Evolutionary conservation across 2,797 vertebrate species (phyloP).

Genomic region (Smutsia gigantea): DNA sequence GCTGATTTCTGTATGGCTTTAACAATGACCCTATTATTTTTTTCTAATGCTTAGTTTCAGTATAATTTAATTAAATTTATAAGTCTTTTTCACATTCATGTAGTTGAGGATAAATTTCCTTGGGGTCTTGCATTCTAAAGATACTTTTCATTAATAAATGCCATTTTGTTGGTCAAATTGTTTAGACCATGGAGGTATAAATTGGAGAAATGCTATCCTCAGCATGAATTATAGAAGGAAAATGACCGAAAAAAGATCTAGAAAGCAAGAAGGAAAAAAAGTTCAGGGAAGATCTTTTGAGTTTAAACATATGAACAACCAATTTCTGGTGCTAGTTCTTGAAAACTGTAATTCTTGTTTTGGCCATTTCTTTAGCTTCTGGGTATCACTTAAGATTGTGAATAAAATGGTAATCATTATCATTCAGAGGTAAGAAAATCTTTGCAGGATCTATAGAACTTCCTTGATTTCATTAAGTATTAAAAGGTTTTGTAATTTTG

Average conservation of each 20-base stretch:
- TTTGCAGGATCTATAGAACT: constrained; percentile 33
- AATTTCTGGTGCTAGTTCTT: constrained; percentile 1
- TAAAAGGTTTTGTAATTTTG: constrained; percentile 59
- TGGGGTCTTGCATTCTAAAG: not conserved
- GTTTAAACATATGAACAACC: not conserved
- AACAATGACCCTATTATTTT: not conserved
- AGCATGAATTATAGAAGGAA: not conserved
- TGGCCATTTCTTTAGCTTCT: constrained; percentile 16
- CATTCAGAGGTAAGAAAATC: constrained; percentile 34
- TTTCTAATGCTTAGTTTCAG: not conserved
- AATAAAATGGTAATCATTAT: constrained; percentile 55
- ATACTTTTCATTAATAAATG: not conserved
- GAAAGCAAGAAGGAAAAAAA: not conserved
- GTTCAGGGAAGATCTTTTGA: not conserved
- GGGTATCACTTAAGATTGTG: not conserved
- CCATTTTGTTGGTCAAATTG: not conserved
- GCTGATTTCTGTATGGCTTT: not conserved
- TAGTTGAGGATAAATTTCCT: not conserved
- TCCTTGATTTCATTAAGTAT: constrained; percentile 58
- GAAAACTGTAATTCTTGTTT: constrained; percentile 24
- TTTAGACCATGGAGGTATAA: not conserved
- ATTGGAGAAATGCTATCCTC: not conserved
- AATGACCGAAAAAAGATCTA: not conserved
- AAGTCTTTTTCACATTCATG: not conserved
- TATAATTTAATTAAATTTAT: not conserved